A percentile compares a stretch with the other conserved stretches of the same genome.
Evolutionary conservation across 2,113 vertebrate genomes (phyloP).

Genomic region (Scolopax mira): DNA sequence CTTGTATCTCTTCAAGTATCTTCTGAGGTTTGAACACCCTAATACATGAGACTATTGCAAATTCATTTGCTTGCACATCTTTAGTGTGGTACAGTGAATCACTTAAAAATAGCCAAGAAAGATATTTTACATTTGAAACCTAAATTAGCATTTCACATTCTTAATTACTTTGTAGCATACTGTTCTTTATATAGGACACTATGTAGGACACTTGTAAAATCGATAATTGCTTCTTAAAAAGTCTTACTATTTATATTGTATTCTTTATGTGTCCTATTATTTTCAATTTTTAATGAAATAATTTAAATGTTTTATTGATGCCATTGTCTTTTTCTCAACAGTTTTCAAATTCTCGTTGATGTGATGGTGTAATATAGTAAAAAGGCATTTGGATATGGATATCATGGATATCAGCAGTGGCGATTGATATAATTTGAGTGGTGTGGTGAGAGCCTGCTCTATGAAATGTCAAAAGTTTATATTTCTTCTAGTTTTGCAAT

Average conservation of each 20-base stretch:
- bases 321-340: constrained; percentile 69
- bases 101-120: background rate
- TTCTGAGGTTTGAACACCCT: background rate
- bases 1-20: background rate
- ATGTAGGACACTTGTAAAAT: background rate
- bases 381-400: constrained; percentile 53
- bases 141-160: background rate
- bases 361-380: constrained; percentile 55
- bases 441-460: constrained; percentile 24
- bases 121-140: background rate
- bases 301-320: constrained; percentile 13
- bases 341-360: constrained; percentile 65
- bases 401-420: constrained; percentile 52
- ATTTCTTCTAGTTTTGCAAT: constrained; percentile 57
- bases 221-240: background rate
- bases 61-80: background rate
- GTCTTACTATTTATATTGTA: background rate
- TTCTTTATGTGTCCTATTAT: background rate
- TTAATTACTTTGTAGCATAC: background rate
- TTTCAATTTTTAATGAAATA: background rate
- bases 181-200: background rate
- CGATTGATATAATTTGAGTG: constrained; percentile 54
- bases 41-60: fast-evolving
- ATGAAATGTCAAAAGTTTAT: constrained; percentile 17
- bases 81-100: background rate